Conservation (phyloP, 2,888 invertebrate species). For the Campoplex capitator region DNA sequence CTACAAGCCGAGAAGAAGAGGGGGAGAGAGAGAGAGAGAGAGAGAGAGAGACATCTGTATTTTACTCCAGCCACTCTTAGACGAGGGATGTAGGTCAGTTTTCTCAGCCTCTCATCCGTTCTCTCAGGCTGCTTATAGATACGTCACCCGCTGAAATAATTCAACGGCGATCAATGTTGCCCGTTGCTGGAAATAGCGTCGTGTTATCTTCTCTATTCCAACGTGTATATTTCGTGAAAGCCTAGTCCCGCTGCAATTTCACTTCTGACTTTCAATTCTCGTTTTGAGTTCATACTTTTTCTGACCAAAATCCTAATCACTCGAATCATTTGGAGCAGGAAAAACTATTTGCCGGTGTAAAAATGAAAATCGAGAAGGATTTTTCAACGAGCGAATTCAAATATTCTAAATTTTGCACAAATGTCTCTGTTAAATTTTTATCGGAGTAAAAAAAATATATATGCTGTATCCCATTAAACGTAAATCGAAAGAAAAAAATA, state of each 20-base stretch:
- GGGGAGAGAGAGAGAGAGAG: neutral
- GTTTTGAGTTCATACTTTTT: neutral
- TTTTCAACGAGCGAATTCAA: neutral
- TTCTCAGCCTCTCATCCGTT: slow-evolving; percentile 75
- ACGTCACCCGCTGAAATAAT: slow-evolving; percentile 83
- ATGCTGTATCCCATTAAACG: neutral
- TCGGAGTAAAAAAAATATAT: neutral
- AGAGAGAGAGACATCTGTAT: slow-evolving; percentile 24
- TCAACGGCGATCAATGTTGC: slow-evolving; percentile 83
- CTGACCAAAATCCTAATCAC: neutral
- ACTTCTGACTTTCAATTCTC: neutral
- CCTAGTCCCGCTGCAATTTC: neutral
- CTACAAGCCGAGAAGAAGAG: slow-evolving; percentile 3
- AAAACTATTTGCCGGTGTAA: neutral
- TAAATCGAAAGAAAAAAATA: neutral
- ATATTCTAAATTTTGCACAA: neutral
- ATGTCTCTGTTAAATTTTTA: neutral
- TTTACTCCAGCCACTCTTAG: slow-evolving; percentile 59
- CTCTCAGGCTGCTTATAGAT: slow-evolving; percentile 76
- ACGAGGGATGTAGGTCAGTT: slow-evolving; percentile 82
- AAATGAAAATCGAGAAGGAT: neutral
- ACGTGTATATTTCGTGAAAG: slow-evolving; percentile 46
- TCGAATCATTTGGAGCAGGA: neutral
- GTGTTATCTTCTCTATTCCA: slow-evolving; percentile 56
- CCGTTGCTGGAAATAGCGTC: slow-evolving; percentile 81